These are phyloP conservation scores for Scaeva pyrastri DNA, from an alignment of 2,888 invertebrate species.

Conservation along the genomic window DNA sequence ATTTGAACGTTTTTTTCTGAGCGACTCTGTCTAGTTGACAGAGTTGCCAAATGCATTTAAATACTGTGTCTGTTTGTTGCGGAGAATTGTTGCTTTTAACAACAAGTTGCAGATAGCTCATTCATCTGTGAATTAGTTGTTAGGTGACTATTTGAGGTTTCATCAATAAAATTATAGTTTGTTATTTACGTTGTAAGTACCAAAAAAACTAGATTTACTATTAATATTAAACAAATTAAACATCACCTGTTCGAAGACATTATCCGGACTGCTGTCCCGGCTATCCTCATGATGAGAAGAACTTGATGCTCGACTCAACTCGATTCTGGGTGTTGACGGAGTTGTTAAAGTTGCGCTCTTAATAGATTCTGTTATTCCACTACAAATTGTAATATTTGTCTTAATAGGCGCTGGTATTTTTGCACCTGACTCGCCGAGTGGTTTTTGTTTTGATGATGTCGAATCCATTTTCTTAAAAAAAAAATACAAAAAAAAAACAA, in stretches of 20 bases:
- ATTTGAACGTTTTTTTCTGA: too few species aligned
- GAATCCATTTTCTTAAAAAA: constrained; percentile 77
- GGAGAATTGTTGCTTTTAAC: too few species aligned
- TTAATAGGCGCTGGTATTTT: constrained; percentile 83
- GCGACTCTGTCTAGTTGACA: too few species aligned
- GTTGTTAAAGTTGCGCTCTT: constrained; percentile 84
- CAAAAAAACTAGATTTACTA: too few species aligned
- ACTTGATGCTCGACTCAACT: constrained; percentile 94
- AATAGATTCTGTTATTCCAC: constrained; percentile 79
- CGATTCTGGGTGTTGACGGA: constrained; percentile 92
- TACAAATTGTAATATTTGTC: constrained; percentile 79
- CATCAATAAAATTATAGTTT: too few species aligned
- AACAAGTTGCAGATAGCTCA: too few species aligned
- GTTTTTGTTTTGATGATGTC: constrained; percentile 78
- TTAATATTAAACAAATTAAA: constrained; percentile 52
- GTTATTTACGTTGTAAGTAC: too few species aligned
- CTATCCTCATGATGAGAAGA: constrained; percentile 93
- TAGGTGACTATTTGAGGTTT: too few species aligned
- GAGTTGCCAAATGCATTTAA: too few species aligned
- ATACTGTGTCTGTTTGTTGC: too few species aligned
- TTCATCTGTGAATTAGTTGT: too few species aligned
- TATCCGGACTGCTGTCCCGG: constrained; percentile 92
- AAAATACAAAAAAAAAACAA: too few species aligned
- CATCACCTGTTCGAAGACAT: constrained; percentile 89
- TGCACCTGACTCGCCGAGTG: constrained; percentile 74